phyloP scores from a whole-genome alignment of 64 coral and sea anemone genomes.

The Actinia equina region DNA sequence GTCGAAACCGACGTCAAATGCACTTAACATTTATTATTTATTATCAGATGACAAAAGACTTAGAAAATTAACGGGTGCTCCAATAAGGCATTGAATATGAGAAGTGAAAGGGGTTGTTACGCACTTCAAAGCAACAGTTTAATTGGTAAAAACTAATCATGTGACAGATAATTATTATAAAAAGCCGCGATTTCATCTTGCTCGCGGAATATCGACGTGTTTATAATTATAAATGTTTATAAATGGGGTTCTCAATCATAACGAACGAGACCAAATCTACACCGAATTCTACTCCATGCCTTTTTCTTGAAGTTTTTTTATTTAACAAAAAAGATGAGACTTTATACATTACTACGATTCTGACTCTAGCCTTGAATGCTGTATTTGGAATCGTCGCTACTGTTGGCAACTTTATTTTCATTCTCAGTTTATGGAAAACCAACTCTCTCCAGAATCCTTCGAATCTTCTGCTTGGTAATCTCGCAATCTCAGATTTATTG shows the following conservation, averaged over 20 bases:
- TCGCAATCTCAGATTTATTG: constrained; percentile 75
- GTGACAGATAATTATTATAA: too few species aligned
- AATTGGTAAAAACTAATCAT: too few species aligned
- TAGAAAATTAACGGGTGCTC: too few species aligned
- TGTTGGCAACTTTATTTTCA: constrained; percentile 53
- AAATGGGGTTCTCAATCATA: neutral
- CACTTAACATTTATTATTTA: too few species aligned
- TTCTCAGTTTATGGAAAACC: constrained; percentile 49
- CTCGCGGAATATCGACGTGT: neutral
- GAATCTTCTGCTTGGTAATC: constrained; percentile 77
- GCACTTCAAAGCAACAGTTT: too few species aligned
- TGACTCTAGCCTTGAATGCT: constrained; percentile 48
- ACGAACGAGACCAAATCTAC: neutral
- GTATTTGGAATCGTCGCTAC: constrained; percentile 51
- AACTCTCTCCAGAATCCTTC: constrained; percentile 63
- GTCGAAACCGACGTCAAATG: too few species aligned
- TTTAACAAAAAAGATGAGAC: constrained; percentile 21
- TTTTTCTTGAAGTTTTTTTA: constrained; percentile 47
- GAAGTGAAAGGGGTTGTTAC: too few species aligned
- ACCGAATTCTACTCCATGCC: constrained; percentile 7
- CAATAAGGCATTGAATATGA: too few species aligned
- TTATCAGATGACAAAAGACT: too few species aligned
- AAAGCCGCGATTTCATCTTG: too few species aligned
- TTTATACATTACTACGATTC: constrained; percentile 45
- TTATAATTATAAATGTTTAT: too few species aligned